Evolutionary conservation across 2,888 invertebrate genomes (phyloP).

Genomic region (Pelosia muscerda): DNA sequence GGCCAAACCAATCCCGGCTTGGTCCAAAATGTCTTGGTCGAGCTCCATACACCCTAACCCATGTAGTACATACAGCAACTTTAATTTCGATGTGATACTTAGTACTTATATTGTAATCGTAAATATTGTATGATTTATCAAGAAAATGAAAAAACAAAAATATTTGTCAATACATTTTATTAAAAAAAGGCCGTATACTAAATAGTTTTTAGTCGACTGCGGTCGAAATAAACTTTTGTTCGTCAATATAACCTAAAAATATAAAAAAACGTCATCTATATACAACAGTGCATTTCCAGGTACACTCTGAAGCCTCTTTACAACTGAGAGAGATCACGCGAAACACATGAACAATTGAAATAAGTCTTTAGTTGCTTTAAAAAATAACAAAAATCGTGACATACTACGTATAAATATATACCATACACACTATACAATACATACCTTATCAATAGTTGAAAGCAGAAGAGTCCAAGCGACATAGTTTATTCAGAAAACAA

Average conservation of each 20-base stretch:
- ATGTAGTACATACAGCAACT: too few relatives aligned
- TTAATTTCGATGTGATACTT: too few relatives aligned
- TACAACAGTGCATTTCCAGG: conserved; percentile 75
- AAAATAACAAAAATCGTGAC: not conserved
- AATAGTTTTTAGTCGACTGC: conserved; percentile 84
- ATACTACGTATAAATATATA: conserved; percentile 19
- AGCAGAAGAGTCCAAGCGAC: not conserved
- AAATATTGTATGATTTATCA: too few relatives aligned
- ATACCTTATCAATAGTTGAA: not conserved
- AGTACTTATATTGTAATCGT: too few relatives aligned
- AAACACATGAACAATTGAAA: conserved; percentile 48
- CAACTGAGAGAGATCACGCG: conserved; percentile 67
- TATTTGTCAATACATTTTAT: conserved; percentile 73
- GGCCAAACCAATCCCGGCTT: too few relatives aligned
- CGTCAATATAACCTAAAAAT: conserved; percentile 64
- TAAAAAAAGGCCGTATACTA: conserved; percentile 68
- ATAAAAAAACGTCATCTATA: conserved; percentile 66
- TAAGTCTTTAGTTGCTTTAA: conserved; percentile 20
- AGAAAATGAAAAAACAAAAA: conserved; percentile 30
- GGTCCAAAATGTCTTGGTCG: too few relatives aligned
- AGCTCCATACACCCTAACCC: too few relatives aligned
- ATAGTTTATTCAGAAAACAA: not conserved
- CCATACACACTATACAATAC: not conserved
- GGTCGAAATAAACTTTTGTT: conserved; percentile 78
- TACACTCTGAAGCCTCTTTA: conserved; percentile 61